Percentiles rank a stretch among this genome's conserved stretches.
Evolutionary conservation across 30 jellyfish, hydroid and myxozoan genomes (phyloP).

Genomic region (Chrysaora quinquecirrha): DNA sequence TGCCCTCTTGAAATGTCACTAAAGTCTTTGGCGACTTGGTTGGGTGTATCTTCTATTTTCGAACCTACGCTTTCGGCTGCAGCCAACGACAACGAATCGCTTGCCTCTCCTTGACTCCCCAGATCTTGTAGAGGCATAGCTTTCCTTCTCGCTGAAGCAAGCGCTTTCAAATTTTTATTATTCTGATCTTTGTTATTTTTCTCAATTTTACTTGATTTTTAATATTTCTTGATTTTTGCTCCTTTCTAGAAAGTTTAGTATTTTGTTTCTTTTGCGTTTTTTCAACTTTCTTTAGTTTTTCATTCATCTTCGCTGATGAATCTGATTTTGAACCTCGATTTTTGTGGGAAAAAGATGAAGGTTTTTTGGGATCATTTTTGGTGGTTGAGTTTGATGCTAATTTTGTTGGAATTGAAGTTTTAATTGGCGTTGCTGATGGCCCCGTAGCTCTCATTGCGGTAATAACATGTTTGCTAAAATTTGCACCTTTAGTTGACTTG

Average conservation of each 20-base stretch:
- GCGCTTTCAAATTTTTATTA: not conserved
- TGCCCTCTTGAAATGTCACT: conserved; percentile 29
- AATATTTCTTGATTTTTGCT: no score
- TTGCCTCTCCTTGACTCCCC: not conserved
- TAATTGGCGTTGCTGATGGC: not conserved
- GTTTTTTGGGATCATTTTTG: no score
- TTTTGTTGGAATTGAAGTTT: not conserved
- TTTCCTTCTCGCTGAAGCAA: not conserved
- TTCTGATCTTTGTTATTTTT: not conserved
- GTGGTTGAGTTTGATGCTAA: not conserved
- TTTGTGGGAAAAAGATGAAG: no score
- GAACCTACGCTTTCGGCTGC: not conserved
- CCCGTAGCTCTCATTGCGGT: not conserved
- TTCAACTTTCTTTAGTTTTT: not conserved
- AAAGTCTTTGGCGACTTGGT: conserved; percentile 1
- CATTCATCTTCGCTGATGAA: not conserved
- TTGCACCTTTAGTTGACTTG: not conserved
- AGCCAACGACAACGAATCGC: not conserved
- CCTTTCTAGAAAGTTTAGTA: no score
- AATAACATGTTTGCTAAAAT: no score
- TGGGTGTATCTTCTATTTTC: not conserved
- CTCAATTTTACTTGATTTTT: no score
- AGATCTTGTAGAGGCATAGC: not conserved
- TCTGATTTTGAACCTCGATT: not conserved
- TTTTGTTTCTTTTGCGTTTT: not conserved